Evolutionary conservation across 2,113 vertebrate genomes (phyloP).

Genomic region (Australoheros scitulus): DNA sequence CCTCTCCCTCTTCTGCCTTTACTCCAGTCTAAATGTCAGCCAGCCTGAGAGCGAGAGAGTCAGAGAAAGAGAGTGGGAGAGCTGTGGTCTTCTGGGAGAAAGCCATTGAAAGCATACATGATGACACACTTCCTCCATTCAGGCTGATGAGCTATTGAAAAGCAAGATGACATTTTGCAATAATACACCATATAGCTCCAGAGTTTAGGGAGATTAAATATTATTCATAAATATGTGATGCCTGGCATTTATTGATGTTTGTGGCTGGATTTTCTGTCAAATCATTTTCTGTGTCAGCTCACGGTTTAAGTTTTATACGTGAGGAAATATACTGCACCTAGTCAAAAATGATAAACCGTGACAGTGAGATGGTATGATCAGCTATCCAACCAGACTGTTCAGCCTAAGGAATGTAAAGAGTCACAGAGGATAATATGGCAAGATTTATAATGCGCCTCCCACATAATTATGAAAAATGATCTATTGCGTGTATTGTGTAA

Average conservation of each 20-base stretch:
- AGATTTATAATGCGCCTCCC: constrained; percentile 41
- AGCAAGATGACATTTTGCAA: constrained; percentile 78
- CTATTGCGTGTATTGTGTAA: constrained; percentile 2
- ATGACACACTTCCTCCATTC: constrained; percentile 68
- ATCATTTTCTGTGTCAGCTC: constrained; percentile 38
- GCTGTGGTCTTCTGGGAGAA: constrained; percentile 60
- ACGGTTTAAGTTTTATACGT: constrained; percentile 43
- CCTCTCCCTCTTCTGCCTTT: constrained; percentile 51
- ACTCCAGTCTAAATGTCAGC: constrained; percentile 74
- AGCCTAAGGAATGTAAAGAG: constrained; percentile 34
- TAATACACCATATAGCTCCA: constrained; percentile 68
- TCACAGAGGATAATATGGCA: constrained; percentile 43
- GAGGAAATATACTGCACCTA: constrained; percentile 42
- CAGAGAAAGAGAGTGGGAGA: constrained; percentile 50
- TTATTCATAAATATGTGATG: constrained; percentile 78
- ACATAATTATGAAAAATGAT: constrained; percentile 60
- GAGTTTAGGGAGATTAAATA: constrained; percentile 73
- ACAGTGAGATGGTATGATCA: constrained; percentile 47
- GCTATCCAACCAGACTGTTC: constrained; percentile 44
- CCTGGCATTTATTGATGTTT: constrained; percentile 77
- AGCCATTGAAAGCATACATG: constrained; percentile 68
- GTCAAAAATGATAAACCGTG: constrained; percentile 44
- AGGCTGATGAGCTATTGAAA: constrained; percentile 74
- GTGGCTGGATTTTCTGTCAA: constrained; percentile 59
- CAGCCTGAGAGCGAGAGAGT: constrained; percentile 48